Percentiles rank a stretch among this genome's conserved stretches.
phyloP scores from a whole-genome alignment of 1,140 invertebrate species.

The Linepithema humile region DNA sequence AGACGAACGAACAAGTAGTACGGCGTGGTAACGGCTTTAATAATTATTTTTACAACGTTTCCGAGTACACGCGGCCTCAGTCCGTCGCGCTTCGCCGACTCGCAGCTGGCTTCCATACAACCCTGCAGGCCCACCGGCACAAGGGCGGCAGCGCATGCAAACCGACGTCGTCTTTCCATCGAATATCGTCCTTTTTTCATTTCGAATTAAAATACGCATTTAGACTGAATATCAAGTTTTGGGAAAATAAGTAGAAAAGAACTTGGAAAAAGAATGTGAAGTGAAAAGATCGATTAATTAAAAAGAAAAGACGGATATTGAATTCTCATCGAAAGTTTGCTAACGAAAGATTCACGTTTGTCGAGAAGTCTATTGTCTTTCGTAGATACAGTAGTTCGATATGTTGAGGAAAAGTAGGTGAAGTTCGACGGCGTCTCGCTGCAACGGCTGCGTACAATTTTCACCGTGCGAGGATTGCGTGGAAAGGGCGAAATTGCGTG shows the following conservation, averaged over 20 bases:
- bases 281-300: background rate
- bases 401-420: slow-evolving; percentile 8
- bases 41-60: slow-evolving; percentile 85
- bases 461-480: slow-evolving; percentile 49
- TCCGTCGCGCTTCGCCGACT: slow-evolving; percentile 83
- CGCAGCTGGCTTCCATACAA: slow-evolving; percentile 83
- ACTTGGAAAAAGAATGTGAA: background rate
- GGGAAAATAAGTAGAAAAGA: background rate
- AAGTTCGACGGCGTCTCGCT: slow-evolving; percentile 18
- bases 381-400: background rate
- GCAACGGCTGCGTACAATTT: slow-evolving; percentile 53
- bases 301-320: background rate
- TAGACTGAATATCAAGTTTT: background rate
- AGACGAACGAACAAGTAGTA: slow-evolving; percentile 78
- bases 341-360: background rate
- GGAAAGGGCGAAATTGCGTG: slow-evolving; percentile 64
- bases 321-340: background rate
- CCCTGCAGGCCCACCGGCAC: slow-evolving; percentile 76
- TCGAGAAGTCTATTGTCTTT: background rate
- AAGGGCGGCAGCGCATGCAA: slow-evolving; percentile 81
- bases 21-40: slow-evolving; percentile 81
- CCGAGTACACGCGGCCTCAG: slow-evolving; percentile 81
- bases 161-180: slow-evolving; percentile 55
- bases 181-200: background rate
- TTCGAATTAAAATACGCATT: background rate